Evolutionary conservation across 2,888 invertebrate species (phyloP).

Genomic region (Tanytarsus gracilentus): DNA sequence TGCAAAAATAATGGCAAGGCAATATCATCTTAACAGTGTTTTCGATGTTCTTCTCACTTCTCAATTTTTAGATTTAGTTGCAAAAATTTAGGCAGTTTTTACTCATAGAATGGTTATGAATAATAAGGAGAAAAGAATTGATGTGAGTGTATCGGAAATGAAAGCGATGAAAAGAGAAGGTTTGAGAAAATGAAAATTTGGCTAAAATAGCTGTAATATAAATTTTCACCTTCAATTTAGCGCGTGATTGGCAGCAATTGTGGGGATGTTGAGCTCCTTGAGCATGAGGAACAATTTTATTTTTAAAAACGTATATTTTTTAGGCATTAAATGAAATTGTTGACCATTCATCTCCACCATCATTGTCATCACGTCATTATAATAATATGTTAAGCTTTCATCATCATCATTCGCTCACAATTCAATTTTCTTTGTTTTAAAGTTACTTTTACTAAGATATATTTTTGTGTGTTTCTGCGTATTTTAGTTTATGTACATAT

Average conservation of each 20-base stretch:
- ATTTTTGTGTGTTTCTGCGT: no score
- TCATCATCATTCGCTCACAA: no score
- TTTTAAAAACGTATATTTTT: no score
- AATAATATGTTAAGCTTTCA: no score
- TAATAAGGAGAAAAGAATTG: neutral
- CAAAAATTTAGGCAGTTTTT: neutral
- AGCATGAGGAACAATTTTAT: neutral
- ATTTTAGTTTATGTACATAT: no score
- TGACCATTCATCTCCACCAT: no score
- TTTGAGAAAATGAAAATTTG: no score
- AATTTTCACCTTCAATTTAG: neutral
- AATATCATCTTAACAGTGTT: neutral
- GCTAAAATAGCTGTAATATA: slow-evolving; percentile 6
- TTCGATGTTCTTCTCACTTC: neutral
- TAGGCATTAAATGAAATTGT: no score
- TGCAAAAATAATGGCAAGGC: slow-evolving; percentile 10
- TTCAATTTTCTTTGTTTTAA: no score
- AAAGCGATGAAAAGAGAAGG: neutral
- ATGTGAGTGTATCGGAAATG: no score
- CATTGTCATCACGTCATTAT: no score
- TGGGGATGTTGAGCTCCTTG: neutral
- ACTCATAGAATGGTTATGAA: neutral
- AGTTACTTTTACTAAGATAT: no score
- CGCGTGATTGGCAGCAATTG: neutral
- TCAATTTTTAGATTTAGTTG: neutral